Evolutionary conservation across 2,113 vertebrate genomes (phyloP).

Genomic region (Leptobrachium leishanense): DNA sequence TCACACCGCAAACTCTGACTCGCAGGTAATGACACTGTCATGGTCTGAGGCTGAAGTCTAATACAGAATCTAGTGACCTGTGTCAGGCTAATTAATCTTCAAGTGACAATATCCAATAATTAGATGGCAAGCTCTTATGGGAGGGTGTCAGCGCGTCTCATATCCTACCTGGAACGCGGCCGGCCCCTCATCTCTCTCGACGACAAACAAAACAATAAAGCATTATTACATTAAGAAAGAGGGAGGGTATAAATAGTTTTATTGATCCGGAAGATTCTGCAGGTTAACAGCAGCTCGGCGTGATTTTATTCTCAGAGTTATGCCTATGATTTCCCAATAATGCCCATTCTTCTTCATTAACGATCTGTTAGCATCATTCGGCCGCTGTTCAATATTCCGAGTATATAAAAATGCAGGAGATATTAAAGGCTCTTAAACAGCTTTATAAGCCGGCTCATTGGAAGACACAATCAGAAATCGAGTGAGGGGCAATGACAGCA

Average conservation of each 20-base stretch:
- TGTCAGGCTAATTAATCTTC: not conserved
- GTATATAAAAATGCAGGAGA: conserved; percentile 25
- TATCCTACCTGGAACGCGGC: not conserved
- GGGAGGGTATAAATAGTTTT: conserved; percentile 8
- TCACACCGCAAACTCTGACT: not conserved
- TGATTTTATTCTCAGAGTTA: conserved; percentile 34
- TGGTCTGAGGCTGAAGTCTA: not conserved
- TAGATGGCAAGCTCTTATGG: conserved; percentile 1
- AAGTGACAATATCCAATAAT: not conserved
- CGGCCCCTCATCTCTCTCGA: not conserved
- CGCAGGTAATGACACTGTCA: not conserved
- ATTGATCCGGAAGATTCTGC: conserved; percentile 18
- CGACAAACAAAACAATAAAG: not conserved
- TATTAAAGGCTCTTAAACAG: conserved; percentile 24
- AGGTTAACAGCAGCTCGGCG: conserved; percentile 28
- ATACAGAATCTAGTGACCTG: not conserved
- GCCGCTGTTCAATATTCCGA: conserved; percentile 17
- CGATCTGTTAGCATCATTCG: conserved; percentile 22
- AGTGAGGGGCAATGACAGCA: too few species aligned
- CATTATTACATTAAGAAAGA: conserved; percentile 10
- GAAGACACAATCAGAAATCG: conserved; percentile 8
- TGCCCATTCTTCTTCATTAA: conserved; percentile 41
- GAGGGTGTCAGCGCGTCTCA: not conserved
- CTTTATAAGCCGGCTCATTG: conserved; percentile 18
- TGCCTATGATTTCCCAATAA: conserved; percentile 43